Evolutionary conservation across 1,140 invertebrate genomes (phyloP), one percentile per base, ranked within the genome.

Genomic region (Halyomorpha halys): DNA sequence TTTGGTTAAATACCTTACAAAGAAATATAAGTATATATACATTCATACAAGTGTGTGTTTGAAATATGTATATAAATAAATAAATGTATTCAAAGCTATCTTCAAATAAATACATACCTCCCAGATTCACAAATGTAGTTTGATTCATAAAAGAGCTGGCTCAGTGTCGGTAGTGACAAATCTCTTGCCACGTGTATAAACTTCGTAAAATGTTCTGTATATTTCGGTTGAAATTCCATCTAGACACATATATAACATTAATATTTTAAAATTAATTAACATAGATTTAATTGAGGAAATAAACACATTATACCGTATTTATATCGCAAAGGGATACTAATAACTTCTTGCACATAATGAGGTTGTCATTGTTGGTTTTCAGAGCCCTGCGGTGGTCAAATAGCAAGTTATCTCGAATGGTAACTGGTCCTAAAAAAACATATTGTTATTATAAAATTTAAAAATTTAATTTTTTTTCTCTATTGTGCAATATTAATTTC

Each of bases 301-400:
- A n/a, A n/a, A n/a, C n/a, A 54, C 21, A 47, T 1, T 60, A 68
- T 68, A 72, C 71, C 49, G 60, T 47, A 69, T 65, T 63, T 11
- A 71, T 44, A 68, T 74, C 73, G 71, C 87, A 90, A 70, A 90
- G 76, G 65, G 78, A 73, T 70, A 85, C 85, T 2, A 90, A 70
- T 13, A 87, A 77, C 69, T 86, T 81, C 63, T 83, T 77, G 1
- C 86, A 81, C 1, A 81, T 80, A 69, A 81, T 80, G 16, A 89
- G 72, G 69, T 89, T 84, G 0, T 82, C 82, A 47, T 81, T 80
- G 2, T 81, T 79, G 0, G 82, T 80, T 71, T 82, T 84, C 0
- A 78, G 72, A 1, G 81, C 77, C 8, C 80, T 79, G 3, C 78
- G 74, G 68, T 90, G 86, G 70, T 89, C 82, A 68, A 86, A 89